Conservation (phyloP, 2,797 vertebrate species). For the Melanotaenia maccullochi region DNA sequence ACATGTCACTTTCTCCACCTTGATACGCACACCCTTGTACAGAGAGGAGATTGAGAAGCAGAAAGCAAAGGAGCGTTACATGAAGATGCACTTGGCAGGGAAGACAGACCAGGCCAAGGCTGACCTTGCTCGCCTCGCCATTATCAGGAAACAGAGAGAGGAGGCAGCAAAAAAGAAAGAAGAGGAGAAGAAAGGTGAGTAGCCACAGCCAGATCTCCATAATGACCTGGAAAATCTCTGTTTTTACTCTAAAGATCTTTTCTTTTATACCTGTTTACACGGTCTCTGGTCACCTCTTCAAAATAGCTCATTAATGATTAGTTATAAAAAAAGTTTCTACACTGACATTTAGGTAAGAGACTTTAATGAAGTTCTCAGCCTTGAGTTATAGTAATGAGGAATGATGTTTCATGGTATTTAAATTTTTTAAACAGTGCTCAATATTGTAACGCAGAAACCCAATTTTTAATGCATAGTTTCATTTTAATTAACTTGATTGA, state of each 20-base stretch:
- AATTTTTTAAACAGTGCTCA: neutral
- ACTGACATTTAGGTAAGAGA: neutral
- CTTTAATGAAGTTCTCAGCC: neutral
- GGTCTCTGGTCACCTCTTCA: too few species aligned
- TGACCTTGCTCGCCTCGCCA: constrained; percentile 94
- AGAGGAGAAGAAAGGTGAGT: constrained; percentile 92
- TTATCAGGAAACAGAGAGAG: constrained; percentile 96
- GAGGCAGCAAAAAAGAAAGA: constrained; percentile 96
- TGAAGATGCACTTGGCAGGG: constrained; percentile 98
- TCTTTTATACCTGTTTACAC: neutral
- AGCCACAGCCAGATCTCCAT: neutral
- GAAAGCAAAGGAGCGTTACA: constrained; percentile 96
- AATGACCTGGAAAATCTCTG: neutral
- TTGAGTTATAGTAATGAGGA: too few species aligned
- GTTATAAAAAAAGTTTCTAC: neutral
- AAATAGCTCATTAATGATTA: neutral
- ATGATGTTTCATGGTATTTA: too few species aligned
- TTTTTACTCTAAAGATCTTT: neutral
- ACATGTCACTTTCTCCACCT: neutral
- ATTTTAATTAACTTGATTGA: neutral
- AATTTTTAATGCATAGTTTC: neutral
- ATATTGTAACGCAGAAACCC: neutral
- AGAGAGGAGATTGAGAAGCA: constrained; percentile 99
- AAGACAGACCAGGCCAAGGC: constrained; percentile 98
- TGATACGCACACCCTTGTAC: constrained; percentile 2